Conservation (phyloP, 2,113 vertebrate genomes). For the Barbus barbus region DNA sequence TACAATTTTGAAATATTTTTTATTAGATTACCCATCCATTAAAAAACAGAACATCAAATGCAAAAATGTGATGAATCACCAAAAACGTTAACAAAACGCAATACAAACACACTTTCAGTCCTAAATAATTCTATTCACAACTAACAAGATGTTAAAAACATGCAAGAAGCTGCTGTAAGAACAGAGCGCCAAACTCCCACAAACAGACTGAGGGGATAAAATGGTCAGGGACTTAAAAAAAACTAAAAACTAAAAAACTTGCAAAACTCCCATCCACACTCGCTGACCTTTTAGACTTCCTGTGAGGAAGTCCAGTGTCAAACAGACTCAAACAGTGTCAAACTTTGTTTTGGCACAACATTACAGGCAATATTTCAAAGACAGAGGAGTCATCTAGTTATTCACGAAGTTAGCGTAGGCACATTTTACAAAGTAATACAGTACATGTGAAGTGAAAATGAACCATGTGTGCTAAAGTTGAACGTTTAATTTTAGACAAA, state of each 20-base stretch:
- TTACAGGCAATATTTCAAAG: conserved; percentile 56
- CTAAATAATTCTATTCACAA: neutral
- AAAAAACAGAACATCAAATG: too few species aligned
- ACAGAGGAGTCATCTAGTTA: conserved; percentile 48
- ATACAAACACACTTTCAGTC: too few species aligned
- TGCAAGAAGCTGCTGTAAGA: conserved; percentile 63
- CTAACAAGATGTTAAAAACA: neutral
- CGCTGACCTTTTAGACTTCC: conserved; percentile 47
- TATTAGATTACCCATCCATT: too few species aligned
- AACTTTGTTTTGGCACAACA: conserved; percentile 55
- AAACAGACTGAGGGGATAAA: conserved; percentile 65
- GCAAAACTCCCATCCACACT: conserved; percentile 56
- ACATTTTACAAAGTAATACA: neutral
- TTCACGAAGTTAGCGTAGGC: conserved; percentile 43
- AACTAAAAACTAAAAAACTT: too few species aligned
- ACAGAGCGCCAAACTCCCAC: conserved; percentile 64
- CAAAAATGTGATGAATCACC: too few species aligned
- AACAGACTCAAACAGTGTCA: conserved; percentile 52
- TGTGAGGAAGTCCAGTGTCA: conserved; percentile 45
- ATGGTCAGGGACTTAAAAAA: conserved; percentile 51
- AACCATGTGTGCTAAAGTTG: neutral
- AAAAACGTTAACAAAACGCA: too few species aligned
- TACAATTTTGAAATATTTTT: too few species aligned
- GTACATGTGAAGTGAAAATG: neutral
- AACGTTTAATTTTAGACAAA: neutral